Base-by-base conservation (phyloP, 30 jellyfish, hydroid and myxozoan species). In the Catostylus mosaicus region DNA sequence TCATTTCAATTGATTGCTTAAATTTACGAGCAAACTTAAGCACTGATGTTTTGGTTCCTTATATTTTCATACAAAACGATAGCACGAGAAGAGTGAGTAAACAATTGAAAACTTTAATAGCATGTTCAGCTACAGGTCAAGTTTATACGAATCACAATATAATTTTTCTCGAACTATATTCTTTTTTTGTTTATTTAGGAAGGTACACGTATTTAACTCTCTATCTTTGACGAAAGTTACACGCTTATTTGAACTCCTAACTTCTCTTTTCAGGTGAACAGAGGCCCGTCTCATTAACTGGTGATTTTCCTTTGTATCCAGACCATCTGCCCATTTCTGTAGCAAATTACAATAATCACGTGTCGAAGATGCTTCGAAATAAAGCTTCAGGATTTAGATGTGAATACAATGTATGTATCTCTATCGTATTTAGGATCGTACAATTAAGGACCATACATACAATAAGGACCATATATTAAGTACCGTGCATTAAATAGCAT, bases 371-470 rank as follows among this genome's bases (percentile, higher is more conserved):
- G 67, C 98, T 85, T 82, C 86, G 94, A 27, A 80, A 77, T 73
- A 96, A 91, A 30, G 83, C 88, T 30, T 22, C 67, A 45, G 98
- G 98, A 19, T 91, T 91, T 81, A 86, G 92, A 63, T 90, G 84
- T 35, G 95, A 84, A 50, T 84, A 84, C 69, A 52, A 74, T 57
- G 95, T 73, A 46, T n/a, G 94, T 84, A 27, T 50, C 20, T 5
- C 54, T 40, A 5, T 40, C 14, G 14, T 14, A 40, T 40, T 5
- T 40, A 7, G 54, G 7, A n/a, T n/a, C n/a, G n/a, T n/a, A n/a
- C n/a, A n/a, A n/a, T n/a, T n/a, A n/a, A n/a, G n/a, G n/a, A n/a
- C n/a, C n/a, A n/a, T n/a, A n/a, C n/a, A n/a, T n/a, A n/a, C n/a
- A n/a, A n/a, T n/a, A n/a, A n/a, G n/a, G n/a, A n/a, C n/a, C n/a